Conservation (phyloP, 2,888 invertebrate species). For the Oithona nana region DNA sequence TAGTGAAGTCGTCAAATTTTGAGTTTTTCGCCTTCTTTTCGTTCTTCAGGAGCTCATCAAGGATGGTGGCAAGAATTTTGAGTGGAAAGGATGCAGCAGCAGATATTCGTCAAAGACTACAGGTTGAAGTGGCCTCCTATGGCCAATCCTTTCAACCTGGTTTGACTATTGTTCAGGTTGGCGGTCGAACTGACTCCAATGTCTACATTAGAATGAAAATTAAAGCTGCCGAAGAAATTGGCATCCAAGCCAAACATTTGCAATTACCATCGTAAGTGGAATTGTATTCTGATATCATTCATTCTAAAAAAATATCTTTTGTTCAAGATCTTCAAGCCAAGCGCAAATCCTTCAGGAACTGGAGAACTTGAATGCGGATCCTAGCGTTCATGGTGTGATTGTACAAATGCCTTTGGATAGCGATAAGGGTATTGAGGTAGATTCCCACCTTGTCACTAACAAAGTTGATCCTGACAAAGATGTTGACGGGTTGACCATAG, state of each 20-base stretch:
- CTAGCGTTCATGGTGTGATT: conserved; percentile 75
- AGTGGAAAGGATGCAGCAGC: not conserved
- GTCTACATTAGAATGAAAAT: conserved; percentile 94
- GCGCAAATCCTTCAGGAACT: conserved; percentile 30
- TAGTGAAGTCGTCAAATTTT: no score
- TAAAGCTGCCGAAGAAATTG: conserved; percentile 73
- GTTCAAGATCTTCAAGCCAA: not conserved
- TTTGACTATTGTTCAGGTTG: conserved; percentile 86
- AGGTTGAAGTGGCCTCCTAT: not conserved
- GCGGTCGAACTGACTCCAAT: conserved; percentile 87
- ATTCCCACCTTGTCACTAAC: conserved; percentile 69
- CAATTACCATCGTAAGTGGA: conserved; percentile 38
- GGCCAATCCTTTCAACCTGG: conserved; percentile 30
- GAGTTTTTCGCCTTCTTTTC: no score
- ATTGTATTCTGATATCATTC: not conserved
- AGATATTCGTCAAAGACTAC: not conserved
- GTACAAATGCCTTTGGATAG: conserved; percentile 90
- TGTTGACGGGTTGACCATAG: conserved; percentile 79
- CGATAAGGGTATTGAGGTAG: conserved; percentile 43
- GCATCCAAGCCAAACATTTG: conserved; percentile 60
- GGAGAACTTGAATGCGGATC: conserved; percentile 57
- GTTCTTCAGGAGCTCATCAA: no score
- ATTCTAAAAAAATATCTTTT: not conserved
- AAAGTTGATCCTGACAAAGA: conserved; percentile 73
- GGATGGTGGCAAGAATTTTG: not conserved